A percentile compares a stretch with the other conserved stretches of the same genome.
These are phyloP conservation scores for Trichogramma pretiosum DNA, from an alignment of 1,140 invertebrate species.

Conservation along the genomic window DNA sequence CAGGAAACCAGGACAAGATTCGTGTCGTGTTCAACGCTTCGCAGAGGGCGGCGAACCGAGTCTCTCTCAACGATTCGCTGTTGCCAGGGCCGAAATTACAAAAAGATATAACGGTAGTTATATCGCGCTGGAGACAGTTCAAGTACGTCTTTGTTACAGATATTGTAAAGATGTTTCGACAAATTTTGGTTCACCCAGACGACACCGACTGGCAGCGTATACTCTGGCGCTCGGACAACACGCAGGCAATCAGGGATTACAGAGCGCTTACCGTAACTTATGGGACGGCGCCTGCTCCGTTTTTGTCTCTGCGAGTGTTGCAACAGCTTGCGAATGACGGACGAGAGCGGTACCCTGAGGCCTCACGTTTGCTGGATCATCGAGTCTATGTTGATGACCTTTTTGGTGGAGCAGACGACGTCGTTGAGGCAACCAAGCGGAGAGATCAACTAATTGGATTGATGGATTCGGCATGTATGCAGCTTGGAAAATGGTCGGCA, in stretches of 20 bases:
- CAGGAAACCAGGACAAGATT: background rate
- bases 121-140: background rate
- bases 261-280: background rate
- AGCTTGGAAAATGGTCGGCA: background rate
- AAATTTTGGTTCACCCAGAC: no score
- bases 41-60: background rate
- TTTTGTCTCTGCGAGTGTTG: background rate
- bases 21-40: background rate
- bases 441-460: background rate
- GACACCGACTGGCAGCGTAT: no score
- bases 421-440: background rate
- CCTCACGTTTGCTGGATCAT: background rate
- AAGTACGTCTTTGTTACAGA: background rate
- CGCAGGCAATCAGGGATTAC: background rate
- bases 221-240: background rate
- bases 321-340: background rate
- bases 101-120: background rate
- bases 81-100: background rate
- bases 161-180: background rate
- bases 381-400: background rate
- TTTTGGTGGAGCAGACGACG: background rate
- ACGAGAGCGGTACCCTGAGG: background rate
- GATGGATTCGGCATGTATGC: background rate
- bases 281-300: background rate
- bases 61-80: background rate